Evolutionary conservation across 2,888 invertebrate species (phyloP).

Genomic region (Oligia strigilis): DNA sequence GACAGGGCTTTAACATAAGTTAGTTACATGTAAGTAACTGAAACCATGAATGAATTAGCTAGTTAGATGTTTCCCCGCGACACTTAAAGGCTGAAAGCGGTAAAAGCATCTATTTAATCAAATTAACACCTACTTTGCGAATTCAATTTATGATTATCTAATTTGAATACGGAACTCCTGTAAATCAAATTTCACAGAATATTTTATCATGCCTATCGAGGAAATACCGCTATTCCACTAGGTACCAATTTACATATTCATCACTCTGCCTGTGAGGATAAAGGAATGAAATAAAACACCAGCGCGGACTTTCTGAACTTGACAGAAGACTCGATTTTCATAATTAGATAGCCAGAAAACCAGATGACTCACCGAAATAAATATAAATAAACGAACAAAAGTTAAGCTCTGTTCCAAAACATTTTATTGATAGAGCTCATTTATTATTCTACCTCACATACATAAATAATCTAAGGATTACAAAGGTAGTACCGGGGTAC

Average conservation of each 20-base stretch:
- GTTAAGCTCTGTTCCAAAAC: slow-evolving; percentile 23
- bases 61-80: slow-evolving; percentile 2
- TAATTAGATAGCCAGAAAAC: slow-evolving; percentile 41
- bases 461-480: slow-evolving; percentile 54
- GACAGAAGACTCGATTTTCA: slow-evolving; percentile 53
- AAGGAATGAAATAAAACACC: slow-evolving; percentile 69
- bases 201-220: slow-evolving; percentile 59
- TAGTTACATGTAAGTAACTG: slow-evolving; percentile 44
- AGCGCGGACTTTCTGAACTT: slow-evolving; percentile 58
- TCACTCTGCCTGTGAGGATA: slow-evolving; percentile 60
- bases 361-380: slow-evolving; percentile 36
- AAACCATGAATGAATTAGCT: slow-evolving; percentile 28
- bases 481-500: slow-evolving; percentile 41
- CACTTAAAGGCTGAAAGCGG: slow-evolving; percentile 39
- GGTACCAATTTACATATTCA: slow-evolving; percentile 75
- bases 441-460: slow-evolving; percentile 56
- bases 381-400: slow-evolving; percentile 19
- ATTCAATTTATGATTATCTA: slow-evolving; percentile 56
- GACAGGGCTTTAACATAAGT: slow-evolving; percentile 4
- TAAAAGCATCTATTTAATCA: slow-evolving; percentile 39
- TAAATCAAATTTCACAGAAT: slow-evolving; percentile 64
- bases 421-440: slow-evolving; percentile 46
- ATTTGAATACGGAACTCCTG: slow-evolving; percentile 58
- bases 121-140: slow-evolving; percentile 43
- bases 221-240: slow-evolving; percentile 64